Conservation (phyloP, 2,113 vertebrate genomes). For the Hystrix brachyura region DNA sequence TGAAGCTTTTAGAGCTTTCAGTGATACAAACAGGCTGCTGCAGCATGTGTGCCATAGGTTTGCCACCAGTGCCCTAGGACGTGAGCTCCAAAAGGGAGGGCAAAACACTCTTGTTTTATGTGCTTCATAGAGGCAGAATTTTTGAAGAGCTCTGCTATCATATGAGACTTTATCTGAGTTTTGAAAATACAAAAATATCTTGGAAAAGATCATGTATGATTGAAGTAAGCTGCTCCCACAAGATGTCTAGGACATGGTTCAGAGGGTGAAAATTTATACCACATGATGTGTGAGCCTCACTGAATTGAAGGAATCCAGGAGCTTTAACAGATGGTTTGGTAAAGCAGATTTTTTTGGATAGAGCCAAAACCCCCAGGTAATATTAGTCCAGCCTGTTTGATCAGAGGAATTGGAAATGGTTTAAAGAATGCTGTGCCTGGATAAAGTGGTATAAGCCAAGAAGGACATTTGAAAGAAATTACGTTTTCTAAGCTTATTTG, state of each 20-base stretch:
- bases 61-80: background rate
- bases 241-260: constrained; percentile 52
- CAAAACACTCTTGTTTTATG: background rate
- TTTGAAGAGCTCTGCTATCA: constrained; percentile 2
- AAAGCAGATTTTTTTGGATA: constrained; percentile 57
- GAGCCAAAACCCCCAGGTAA: constrained; percentile 29
- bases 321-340: constrained; percentile 59
- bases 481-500: constrained; percentile 66
- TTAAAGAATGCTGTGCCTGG: constrained; percentile 54
- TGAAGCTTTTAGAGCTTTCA: background rate
- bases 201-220: constrained; percentile 71
- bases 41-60: background rate
- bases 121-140: constrained; percentile 31
- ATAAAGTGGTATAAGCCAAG: constrained; percentile 54
- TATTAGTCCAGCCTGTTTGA: constrained; percentile 59
- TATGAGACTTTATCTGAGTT: constrained; percentile 53
- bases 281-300: constrained; percentile 12
- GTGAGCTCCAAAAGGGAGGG: background rate
- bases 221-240: constrained; percentile 75
- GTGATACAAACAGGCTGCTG: background rate
- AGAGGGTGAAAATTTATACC: background rate
- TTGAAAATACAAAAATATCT: constrained; percentile 66
- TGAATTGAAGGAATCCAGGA: background rate
- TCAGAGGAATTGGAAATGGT: constrained; percentile 67
- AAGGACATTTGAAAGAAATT: constrained; percentile 76